These are phyloP conservation scores for Eonycteris spelaea DNA, from an alignment of 2,113 vertebrate species.

Conservation along the genomic window DNA sequence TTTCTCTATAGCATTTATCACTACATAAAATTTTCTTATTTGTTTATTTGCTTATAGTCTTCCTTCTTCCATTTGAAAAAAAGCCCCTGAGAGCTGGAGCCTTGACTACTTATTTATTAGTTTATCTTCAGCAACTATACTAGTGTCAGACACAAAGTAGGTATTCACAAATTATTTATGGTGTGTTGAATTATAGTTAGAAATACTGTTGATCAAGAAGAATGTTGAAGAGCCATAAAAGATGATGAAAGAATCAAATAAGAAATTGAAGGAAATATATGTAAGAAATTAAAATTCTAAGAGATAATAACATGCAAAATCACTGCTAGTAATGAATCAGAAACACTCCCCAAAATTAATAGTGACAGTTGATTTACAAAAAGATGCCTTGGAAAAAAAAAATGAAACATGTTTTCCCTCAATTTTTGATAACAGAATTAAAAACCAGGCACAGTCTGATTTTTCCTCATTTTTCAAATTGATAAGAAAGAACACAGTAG, in stretches of 20 bases:
- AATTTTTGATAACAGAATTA: conserved; percentile 39
- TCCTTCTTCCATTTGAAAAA: conserved; percentile 16
- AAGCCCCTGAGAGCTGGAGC: not conserved
- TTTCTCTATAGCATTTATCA: not conserved
- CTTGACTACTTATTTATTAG: not conserved
- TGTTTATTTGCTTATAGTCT: not conserved
- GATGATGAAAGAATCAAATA: not conserved
- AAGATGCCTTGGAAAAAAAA: conserved; percentile 10
- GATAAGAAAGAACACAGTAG: conserved; percentile 18
- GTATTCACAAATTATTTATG: not conserved
- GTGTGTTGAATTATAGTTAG: not conserved
- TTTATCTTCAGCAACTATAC: not conserved
- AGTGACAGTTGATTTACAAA: conserved; percentile 34
- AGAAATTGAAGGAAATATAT: not conserved
- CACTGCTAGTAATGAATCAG: not conserved
- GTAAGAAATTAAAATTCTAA: not conserved
- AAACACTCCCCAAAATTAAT: conserved; percentile 5
- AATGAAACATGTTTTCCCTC: conserved; percentile 8
- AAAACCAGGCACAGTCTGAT: not conserved
- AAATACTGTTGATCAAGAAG: not conserved
- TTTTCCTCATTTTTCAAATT: conserved; percentile 54
- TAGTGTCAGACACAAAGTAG: not conserved
- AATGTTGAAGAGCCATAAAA: not conserved
- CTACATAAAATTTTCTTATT: not conserved
- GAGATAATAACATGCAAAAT: not conserved